A percentile compares a stretch with the other conserved stretches of the same genome.
phyloP scores from a whole-genome alignment of 2,888 invertebrate genomes.

The Tortrix viridana region DNA sequence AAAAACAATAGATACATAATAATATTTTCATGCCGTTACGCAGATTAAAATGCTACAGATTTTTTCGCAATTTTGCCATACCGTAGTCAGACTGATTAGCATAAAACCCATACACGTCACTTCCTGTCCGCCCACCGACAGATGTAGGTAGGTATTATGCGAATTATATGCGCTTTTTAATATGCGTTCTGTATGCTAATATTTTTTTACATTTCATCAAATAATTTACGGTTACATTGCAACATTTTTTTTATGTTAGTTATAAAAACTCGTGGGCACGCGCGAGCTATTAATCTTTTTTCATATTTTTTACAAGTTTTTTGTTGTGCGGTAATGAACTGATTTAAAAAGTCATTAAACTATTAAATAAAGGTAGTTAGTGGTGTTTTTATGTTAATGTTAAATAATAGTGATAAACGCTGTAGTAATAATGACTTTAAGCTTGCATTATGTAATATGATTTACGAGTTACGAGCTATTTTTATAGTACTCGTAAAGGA shows the following conservation, averaged over 20 bases:
- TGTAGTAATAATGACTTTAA: no score
- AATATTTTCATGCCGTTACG: not conserved
- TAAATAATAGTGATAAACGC: not conserved
- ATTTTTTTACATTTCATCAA: slow-evolving; percentile 58
- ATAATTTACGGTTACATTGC: slow-evolving; percentile 50
- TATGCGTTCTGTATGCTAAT: slow-evolving; percentile 74
- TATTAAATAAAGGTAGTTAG: slow-evolving; percentile 3
- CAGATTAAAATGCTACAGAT: slow-evolving; percentile 46
- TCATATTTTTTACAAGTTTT: slow-evolving; percentile 17
- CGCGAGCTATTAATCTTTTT: slow-evolving; percentile 51
- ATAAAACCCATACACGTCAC: slow-evolving; percentile 70
- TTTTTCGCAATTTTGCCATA: slow-evolving; percentile 48
- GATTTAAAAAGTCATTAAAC: slow-evolving; percentile 12
- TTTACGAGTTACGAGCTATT: not conserved
- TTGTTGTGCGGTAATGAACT: slow-evolving; percentile 10
- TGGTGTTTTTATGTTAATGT: not conserved
- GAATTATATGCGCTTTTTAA: slow-evolving; percentile 54
- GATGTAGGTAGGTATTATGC: slow-evolving; percentile 61
- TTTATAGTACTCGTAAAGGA: no score
- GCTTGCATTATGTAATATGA: not conserved
- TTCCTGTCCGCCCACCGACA: slow-evolving; percentile 67
- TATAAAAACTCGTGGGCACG: slow-evolving; percentile 75
- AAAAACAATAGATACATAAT: not conserved
- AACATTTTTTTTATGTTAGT: slow-evolving; percentile 58
- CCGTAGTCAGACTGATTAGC: slow-evolving; percentile 56